Evolutionary conservation across 2,888 invertebrate species (phyloP), one percentile per base, ranked within the genome.

Genomic region (Melanostoma mellinum): DNA sequence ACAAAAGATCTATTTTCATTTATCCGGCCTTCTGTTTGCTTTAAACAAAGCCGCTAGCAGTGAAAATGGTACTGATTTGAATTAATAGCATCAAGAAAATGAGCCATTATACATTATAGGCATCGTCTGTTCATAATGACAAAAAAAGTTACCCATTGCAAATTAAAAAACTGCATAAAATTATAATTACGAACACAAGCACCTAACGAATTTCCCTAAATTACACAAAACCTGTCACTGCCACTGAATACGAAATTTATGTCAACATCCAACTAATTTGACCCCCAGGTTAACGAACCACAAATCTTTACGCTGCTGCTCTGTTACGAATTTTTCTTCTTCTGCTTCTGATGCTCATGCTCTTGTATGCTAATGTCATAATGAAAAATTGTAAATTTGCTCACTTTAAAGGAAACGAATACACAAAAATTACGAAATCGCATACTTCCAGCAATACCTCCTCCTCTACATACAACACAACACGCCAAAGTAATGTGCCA

Each of bases 271-370:
- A 44, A 46, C 9, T n/a, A 4, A 30, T n/a, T 44, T 56, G 76
- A 63, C 76, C 76, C 55, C 63, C 48, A 56, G 69, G 69, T 63
- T 63, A 69, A 63, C 48, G 69, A 77, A 69, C 69, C 69, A 56
- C n/a, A 55, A 20, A 20, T 48, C 53, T 61, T 38, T 60, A 30
- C 6, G 32, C 55, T 20, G 5, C 33, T 30, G 58, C 6, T 44
- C 33, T 30, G 58, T 4, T 44, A 20, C 35, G 44, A 6, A 46
- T 46, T 46, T 44, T 42, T 56, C 35, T 55, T 42, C 38, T 50
- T n/a, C 58, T 40, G 10, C 2, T 20, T 20, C 20, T 20, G 20
- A 20, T 20, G 20, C 20, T 20, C 20, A 20, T 20, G 10, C 4
- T 2, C 46, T 35, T 60, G 6, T 44, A 10, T 44, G 10, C 6